Percentiles rank a stretch among this genome's conserved stretches.
Conservation (phyloP, 2,888 invertebrate species). For the Drosophila sordidapex region DNA sequence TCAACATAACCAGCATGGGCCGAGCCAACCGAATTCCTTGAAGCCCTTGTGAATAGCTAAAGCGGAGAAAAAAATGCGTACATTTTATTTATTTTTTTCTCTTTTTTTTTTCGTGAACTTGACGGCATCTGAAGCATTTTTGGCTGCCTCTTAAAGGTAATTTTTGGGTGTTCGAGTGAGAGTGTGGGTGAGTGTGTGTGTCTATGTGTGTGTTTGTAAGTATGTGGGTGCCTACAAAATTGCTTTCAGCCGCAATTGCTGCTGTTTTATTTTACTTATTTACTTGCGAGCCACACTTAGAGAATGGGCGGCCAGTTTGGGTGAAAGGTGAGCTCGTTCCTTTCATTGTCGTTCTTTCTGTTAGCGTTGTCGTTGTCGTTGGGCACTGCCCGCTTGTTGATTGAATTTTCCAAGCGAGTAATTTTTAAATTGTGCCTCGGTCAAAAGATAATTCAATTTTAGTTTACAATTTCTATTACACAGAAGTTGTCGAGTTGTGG, state of each 20-base stretch:
- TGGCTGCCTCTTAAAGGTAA: constrained; percentile 65
- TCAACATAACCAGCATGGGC: constrained; percentile 61
- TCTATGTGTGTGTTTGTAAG: not conserved
- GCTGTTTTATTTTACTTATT: constrained; percentile 76
- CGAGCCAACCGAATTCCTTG: constrained; percentile 49
- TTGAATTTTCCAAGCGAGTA: constrained; percentile 80
- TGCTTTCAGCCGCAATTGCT: constrained; percentile 68
- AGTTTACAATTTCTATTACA: constrained; percentile 74
- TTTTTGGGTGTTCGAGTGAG: constrained; percentile 10
- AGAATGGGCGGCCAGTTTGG: constrained; percentile 14
- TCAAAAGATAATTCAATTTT: constrained; percentile 79
- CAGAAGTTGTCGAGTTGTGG: constrained; percentile 27
- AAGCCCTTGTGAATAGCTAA: constrained; percentile 59
- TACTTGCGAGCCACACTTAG: constrained; percentile 52
- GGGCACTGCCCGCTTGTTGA: constrained; percentile 63
- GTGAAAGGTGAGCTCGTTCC: constrained; percentile 32
- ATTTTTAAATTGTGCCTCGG: constrained; percentile 79
- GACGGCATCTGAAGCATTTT: constrained; percentile 71
- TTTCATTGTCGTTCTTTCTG: constrained; percentile 19
- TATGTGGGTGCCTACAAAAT: constrained; percentile 38
- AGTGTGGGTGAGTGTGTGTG: not conserved
- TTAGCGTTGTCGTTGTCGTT: constrained; percentile 35
- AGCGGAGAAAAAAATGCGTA: constrained; percentile 51
- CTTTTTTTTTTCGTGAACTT: constrained; percentile 22
- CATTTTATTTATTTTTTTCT: constrained; percentile 48